Percentiles rank a stretch among this genome's conserved stretches.
phyloP scores from a whole-genome alignment of 2,113 vertebrate species.

The Etheostoma spectabile region DNA sequence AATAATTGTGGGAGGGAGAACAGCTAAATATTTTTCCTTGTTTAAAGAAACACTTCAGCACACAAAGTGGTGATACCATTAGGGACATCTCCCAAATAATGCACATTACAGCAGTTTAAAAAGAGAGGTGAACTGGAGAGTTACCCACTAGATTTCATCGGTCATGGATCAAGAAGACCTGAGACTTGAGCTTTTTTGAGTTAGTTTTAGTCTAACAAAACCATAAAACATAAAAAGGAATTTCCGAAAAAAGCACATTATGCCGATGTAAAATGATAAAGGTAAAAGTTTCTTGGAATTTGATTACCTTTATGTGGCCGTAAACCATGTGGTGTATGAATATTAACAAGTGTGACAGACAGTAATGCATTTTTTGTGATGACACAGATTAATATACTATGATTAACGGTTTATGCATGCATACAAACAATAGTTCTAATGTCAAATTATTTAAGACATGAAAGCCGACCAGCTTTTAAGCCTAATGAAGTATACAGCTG shows the following conservation, averaged over 20 bases:
- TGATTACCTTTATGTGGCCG: not conserved
- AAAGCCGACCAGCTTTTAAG: slow-evolving; percentile 13
- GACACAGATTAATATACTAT: not conserved
- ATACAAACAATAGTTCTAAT: slow-evolving; percentile 5
- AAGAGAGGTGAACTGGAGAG: not conserved
- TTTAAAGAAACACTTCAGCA: not conserved
- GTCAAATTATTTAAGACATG: slow-evolving; percentile 5
- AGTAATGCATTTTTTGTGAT: not conserved
- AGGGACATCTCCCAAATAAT: not conserved
- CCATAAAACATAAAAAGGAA: not conserved
- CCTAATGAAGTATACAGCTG: slow-evolving; percentile 15
- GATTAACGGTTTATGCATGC: not conserved
- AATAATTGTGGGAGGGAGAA: not conserved
- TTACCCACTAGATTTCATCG: not conserved
- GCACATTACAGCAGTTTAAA: not conserved
- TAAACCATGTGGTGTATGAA: not conserved
- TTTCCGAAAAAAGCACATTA: not conserved
- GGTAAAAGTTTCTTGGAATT: not conserved
- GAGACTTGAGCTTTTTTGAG: not conserved
- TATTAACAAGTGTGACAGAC: not conserved
- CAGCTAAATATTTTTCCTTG: not conserved
- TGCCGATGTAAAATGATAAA: not conserved
- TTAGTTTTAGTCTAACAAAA: not conserved
- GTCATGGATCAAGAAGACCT: no score
- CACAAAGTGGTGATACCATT: not conserved